Conservation (phyloP, 2,888 invertebrate species). For the Athripsodes cinereus region DNA sequence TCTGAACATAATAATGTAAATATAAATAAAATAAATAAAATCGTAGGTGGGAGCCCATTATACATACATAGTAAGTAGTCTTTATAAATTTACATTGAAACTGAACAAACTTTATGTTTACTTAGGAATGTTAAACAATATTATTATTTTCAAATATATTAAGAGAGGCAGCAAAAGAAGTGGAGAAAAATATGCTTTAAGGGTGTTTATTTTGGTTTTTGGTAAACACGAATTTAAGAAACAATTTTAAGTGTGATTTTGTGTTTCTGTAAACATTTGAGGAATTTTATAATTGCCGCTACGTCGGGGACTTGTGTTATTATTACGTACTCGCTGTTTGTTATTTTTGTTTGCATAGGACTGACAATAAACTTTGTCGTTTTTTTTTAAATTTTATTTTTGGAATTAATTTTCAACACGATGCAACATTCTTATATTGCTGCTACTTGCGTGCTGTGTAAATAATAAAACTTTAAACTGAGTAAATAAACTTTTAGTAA, state of each 20-base stretch:
- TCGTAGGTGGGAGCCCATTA: too few relatives aligned
- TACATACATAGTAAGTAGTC: neutral
- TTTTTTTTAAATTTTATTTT: too few relatives aligned
- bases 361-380: too few relatives aligned
- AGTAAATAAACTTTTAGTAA: too few relatives aligned
- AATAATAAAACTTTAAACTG: too few relatives aligned
- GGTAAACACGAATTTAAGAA: neutral
- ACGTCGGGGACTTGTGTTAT: too few relatives aligned
- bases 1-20: neutral
- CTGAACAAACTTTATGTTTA: neutral
- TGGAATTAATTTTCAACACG: too few relatives aligned
- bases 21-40: neutral
- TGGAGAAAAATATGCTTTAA: neutral
- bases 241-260: neutral
- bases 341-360: too few relatives aligned
- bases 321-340: too few relatives aligned
- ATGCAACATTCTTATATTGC: too few relatives aligned
- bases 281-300: too few relatives aligned
- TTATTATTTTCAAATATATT: neutral
- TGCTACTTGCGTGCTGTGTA: too few relatives aligned
- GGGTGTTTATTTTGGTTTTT: neutral
- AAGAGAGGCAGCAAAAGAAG: neutral
- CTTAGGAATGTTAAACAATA: constrained; percentile 1
- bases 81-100: neutral
- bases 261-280: neutral